Base-by-base conservation (phyloP, 2,888 invertebrate species). In the Asteroscopus sphinx region DNA sequence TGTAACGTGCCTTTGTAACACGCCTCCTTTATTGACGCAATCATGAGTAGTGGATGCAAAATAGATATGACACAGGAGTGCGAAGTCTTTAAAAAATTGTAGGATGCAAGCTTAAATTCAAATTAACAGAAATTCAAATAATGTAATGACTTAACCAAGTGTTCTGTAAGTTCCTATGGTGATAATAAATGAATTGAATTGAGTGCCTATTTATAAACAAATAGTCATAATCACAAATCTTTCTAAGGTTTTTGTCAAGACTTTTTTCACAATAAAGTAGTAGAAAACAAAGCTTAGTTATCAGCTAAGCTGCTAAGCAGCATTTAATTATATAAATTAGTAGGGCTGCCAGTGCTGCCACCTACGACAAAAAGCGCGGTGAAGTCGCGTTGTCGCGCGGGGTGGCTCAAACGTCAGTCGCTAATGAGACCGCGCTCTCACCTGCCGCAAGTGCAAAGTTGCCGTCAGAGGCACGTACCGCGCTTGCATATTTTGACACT, bases 391-490 rank as follows among this genome's bases (percentile, higher is more conserved):
- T 57, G 70, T 47, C 52, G 44, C 55, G 32, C 42, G 45, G 42
- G 60, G 64, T 56, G 54, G 49, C 56, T 68, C 52, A 59, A 68
- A 74, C 69, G 57, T 68, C 64, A 68, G 69, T 69, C 73, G 71
- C 80, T 82, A 82, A 82, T 82, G 81, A 81, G 78, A 69, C 69
- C 72, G 68, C 73, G 73, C 69, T 66, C 70, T 61, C 52, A 54
- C 60, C 62, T 52, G 61, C 74, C 73, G 61, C 69, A 65, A 75
- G 76, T 75, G 68, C n/a, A n/a, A n/a, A n/a, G n/a, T n/a, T n/a
- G n/a, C 59, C 62, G 70, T 51, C 60, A 26, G 68, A 67, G 68
- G 73, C 76, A 77, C 81, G 82, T 80, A 80, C 76, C 59, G 47
- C 57, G 37, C 40, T 58, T 57, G 70, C 73, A 80, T 77, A 80